Percentiles rank a stretch among this genome's conserved stretches.
phyloP scores from a whole-genome alignment of 2,797 vertebrate genomes.

The Heteromormyrus szaboi region DNA sequence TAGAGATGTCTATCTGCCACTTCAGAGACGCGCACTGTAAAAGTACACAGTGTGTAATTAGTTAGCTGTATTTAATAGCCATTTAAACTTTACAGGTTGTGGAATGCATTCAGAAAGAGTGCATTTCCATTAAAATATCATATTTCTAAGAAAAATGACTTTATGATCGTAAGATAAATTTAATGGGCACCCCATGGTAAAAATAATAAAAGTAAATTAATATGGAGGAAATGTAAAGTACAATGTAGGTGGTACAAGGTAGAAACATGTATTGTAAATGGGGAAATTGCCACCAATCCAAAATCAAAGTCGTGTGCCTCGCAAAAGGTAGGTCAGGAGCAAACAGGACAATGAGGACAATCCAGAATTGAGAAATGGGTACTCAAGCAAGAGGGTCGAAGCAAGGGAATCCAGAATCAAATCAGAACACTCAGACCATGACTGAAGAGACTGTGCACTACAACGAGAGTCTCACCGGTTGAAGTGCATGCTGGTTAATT shows the following conservation, averaged over 20 bases:
- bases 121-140: not conserved
- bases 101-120: not conserved
- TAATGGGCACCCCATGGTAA: not conserved
- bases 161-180: not conserved
- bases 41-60: not conserved
- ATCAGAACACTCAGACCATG: not conserved
- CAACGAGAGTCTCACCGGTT: not conserved
- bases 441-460: not conserved
- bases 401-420: not conserved
- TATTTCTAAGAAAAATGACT: not conserved
- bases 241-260: not conserved
- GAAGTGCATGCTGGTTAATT: not conserved
- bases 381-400: not conserved
- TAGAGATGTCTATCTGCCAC: not conserved
- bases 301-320: not conserved
- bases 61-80: not conserved
- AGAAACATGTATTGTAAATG: not conserved
- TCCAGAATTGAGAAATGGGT: not conserved
- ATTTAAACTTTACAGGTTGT: not conserved
- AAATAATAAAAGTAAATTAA: not conserved
- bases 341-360: not conserved
- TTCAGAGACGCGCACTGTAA: not conserved
- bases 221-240: not conserved
- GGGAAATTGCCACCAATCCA: not conserved
- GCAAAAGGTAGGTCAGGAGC: not conserved